Base-by-base conservation (phyloP, 2,113 vertebrate species). In the Chaenocephalus aceratus region DNA sequence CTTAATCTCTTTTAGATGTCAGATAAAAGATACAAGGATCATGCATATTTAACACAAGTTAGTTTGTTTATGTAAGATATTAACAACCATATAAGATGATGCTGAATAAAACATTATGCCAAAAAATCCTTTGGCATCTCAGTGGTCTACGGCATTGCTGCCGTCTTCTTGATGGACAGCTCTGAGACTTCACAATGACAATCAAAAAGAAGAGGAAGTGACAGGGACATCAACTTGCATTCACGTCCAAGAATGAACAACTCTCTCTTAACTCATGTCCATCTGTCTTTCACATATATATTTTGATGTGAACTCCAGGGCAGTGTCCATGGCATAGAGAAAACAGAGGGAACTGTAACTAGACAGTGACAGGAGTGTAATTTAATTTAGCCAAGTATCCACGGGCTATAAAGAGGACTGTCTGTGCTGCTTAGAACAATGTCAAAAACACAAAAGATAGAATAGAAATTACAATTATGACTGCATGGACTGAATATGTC, bases 401-500 rank as follows among this genome's bases (percentile, higher is more conserved):
- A 80, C 77, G 16, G 68, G 51, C 71, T 79, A 78, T 56, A 54
- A 8, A 68, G 70, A 75, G 56, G 64, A 44, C 30, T 21, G 79
- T 75, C 86, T 73, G 72, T 75, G 74, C 75, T 83, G 88, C 93
- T 89, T 41, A 82, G 71, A 89, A 88, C 85, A 81, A 91, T 82
- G 88, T 92, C 90, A 91, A 87, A 83, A 89, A 82, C 76, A 83
- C 76, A 92, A 84, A 87, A 87, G 82, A 84, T 87, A 62, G 72
- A 75, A 75, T 72, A 66, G 82, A 86, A 88, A 90, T 84, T 71
- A 63, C 74, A 10, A 54, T 76, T 58, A 61, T 83, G 75, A 84
- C 87, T 89, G 83, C 83, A 67, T 91, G 89, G 77, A 84, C 91
- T 88, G 75, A 93, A 92, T 90, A 79, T 84, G 91, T 93, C 91